A percentile compares a stretch with the other conserved stretches of the same genome.
These are phyloP conservation scores for Osedax fenrisi DNA, from an alignment of 2,888 invertebrate species.

Conservation along the genomic window DNA sequence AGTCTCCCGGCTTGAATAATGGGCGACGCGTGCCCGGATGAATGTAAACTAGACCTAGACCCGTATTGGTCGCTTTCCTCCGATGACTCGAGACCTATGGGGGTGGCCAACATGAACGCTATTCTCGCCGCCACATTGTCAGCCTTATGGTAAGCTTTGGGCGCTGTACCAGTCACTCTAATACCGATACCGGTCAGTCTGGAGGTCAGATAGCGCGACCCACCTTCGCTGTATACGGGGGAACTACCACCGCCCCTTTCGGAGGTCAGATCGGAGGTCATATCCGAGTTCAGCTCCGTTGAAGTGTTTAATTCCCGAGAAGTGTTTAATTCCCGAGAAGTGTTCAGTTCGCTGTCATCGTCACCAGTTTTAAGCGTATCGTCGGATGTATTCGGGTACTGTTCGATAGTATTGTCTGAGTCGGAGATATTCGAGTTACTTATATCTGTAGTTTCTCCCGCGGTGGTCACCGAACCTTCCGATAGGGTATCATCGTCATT, in stretches of 20 bases:
- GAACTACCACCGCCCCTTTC: slow-evolving; percentile 8
- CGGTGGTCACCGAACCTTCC: not conserved
- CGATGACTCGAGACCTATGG: slow-evolving; percentile 36
- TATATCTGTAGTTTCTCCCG: not conserved
- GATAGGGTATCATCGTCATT: not conserved
- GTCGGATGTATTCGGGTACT: not conserved
- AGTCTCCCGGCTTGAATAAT: not conserved
- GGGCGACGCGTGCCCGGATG: not conserved
- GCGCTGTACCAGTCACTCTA: slow-evolving; percentile 35
- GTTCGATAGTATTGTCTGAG: not conserved
- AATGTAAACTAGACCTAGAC: slow-evolving; percentile 26
- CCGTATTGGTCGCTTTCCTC: slow-evolving; percentile 35
- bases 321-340: not conserved
- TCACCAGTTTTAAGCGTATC: not conserved
- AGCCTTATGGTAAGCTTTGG: slow-evolving; percentile 34
- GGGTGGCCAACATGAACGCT: slow-evolving; percentile 33
- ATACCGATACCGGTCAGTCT: slow-evolving; percentile 34
- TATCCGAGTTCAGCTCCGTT: not conserved
- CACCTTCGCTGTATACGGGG: slow-evolving; percentile 28
- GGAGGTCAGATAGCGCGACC: slow-evolving; percentile 31
- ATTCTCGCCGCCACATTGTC: slow-evolving; percentile 31
- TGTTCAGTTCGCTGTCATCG: not conserved
- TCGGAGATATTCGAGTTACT: not conserved
- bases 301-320: not conserved
- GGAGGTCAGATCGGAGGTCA: not conserved